Evolutionary conservation across 1,140 invertebrate genomes (phyloP), one percentile per base, ranked within the genome.

Genomic region (Bradynema listronoti): DNA sequence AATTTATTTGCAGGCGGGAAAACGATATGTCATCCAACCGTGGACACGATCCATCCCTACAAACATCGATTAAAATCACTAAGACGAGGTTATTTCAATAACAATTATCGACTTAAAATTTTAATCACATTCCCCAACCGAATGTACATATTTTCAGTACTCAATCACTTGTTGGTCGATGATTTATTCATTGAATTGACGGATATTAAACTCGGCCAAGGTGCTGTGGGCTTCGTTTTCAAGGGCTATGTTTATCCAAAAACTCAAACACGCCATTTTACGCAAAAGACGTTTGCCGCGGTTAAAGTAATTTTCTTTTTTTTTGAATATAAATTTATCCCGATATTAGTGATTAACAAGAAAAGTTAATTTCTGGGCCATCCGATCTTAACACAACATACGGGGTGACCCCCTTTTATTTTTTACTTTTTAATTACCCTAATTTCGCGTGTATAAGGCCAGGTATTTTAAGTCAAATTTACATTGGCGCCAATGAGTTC

Each of bases 181-280:
- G 69, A 71, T 39, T 63, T 71, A 68, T 66, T 74, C 46, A 76
- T 73, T 32, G 71, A 73, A 59, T 42, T 73, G 14, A 75, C 69
- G 0, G 71, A 73, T 43, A 68, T 46, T 33, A 73, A 73, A 30
- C 56, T 73, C 5, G 71, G 71, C 4, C 72, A 73, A 52, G 71
- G 71, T 4, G 69, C 72, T 43, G 71, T 73, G 2, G 71, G 71
- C 29, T 73, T 73, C 56, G 71, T 73, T 6, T 73, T 73, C 63
- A 73, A 75, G 45, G 71, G 71, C 33, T 73, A 70, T 41, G 71
- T 73, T 0, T 73, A 61, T 46, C 66, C 71, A 6, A 75, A 73
- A 27, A 64, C 71, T 19, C 73, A 73, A 41, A 75, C 73, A 25
- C 65, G 72, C 4, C n/a, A n/a, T n/a, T 73, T 73, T 54, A 73